Evolutionary conservation across 2,113 vertebrate species (phyloP).

Genomic region (Cinclus mexicanus): DNA sequence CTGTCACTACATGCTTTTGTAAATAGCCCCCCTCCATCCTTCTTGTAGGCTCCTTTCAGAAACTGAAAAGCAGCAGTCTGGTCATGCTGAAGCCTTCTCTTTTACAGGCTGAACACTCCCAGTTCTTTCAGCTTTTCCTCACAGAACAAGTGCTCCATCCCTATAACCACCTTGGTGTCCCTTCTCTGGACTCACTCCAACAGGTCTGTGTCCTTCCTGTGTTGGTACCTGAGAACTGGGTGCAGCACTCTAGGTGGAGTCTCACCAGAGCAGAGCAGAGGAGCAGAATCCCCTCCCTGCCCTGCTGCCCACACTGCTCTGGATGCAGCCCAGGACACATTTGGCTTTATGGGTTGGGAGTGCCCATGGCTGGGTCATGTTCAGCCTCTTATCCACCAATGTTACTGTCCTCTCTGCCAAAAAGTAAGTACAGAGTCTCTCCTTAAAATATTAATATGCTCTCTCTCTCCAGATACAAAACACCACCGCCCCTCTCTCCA

Average conservation of each 20-base stretch:
- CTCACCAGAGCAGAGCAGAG: background rate
- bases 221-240: background rate
- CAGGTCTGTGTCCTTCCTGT: rapidly evolving
- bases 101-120: background rate
- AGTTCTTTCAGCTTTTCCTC: background rate
- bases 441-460: background rate
- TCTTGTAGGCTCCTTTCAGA: background rate
- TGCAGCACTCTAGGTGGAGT: background rate
- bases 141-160: background rate
- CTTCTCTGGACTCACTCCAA: background rate
- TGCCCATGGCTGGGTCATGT: background rate
- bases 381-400: background rate
- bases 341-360: background rate
- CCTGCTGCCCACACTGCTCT: background rate
- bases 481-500: rapidly evolving
- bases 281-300: background rate
- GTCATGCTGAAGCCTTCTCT: background rate
- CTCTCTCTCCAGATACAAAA: background rate
- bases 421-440: background rate
- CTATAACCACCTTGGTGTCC: background rate
- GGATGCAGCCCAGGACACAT: background rate
- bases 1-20: background rate
- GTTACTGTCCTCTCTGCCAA: background rate
- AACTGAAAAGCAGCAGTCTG: background rate
- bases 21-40: background rate